Evolutionary conservation across 1,140 invertebrate species (phyloP).

Genomic region (Chironomus tepperi): DNA sequence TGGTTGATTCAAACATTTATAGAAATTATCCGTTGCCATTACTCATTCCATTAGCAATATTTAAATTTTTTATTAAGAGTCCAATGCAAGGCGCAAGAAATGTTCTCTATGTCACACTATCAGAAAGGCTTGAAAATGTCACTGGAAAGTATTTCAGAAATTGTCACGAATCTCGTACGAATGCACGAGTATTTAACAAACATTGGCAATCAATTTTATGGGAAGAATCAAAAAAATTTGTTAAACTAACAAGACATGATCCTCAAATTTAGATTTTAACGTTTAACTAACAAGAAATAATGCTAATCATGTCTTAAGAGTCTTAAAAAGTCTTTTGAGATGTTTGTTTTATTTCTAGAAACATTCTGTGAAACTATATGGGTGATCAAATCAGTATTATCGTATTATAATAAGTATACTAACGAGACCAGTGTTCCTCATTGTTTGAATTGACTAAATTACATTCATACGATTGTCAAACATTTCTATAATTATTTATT

Average conservation of each 20-base stretch:
- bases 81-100: constrained; percentile 68
- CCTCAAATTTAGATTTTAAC: constrained; percentile 39
- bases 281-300: not conserved
- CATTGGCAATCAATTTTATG: constrained; percentile 69
- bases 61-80: constrained; percentile 62
- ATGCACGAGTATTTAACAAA: constrained; percentile 53
- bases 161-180: constrained; percentile 58
- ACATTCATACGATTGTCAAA: too few relatives aligned
- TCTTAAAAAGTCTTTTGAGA: too few relatives aligned
- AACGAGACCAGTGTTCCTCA: too few relatives aligned
- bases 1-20: constrained; percentile 79
- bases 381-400: too few relatives aligned
- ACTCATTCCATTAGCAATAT: constrained; percentile 54
- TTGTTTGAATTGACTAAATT: too few relatives aligned
- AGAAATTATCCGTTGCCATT: constrained; percentile 62
- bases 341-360: too few relatives aligned
- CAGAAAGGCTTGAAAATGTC: constrained; percentile 61
- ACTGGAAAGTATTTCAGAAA: constrained; percentile 79
- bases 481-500: too few relatives aligned
- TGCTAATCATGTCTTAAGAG: not conserved
- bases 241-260: constrained; percentile 52
- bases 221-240: constrained; percentile 66
- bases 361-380: too few relatives aligned
- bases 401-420: too few relatives aligned
- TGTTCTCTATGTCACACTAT: constrained; percentile 62